These are phyloP conservation scores for Microhierax caerulescens DNA, from an alignment of 2,797 vertebrate species.

Conservation along the genomic window DNA sequence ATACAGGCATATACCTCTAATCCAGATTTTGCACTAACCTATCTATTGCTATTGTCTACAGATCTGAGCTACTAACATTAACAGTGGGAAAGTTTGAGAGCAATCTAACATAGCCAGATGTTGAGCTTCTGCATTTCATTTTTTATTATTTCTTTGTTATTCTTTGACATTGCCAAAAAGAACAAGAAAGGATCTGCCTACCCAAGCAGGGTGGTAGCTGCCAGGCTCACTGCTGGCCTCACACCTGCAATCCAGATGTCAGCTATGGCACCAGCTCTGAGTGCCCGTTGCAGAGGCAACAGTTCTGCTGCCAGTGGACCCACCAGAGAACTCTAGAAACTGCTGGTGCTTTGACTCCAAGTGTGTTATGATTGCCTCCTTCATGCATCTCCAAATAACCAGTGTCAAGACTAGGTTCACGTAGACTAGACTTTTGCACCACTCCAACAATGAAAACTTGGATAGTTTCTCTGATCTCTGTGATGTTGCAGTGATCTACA, in stretches of 20 bases:
- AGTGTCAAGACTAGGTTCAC: neutral
- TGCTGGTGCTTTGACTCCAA: neutral
- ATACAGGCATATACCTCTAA: neutral
- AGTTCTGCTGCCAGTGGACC: neutral
- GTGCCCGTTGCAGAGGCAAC: neutral
- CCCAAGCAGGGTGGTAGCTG: neutral
- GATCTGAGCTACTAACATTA: neutral
- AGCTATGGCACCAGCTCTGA: neutral
- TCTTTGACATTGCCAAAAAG: neutral
- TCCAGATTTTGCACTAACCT: neutral
- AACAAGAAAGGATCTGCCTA: neutral
- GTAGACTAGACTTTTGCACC: neutral
- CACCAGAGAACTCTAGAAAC: neutral
- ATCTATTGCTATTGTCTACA: neutral
- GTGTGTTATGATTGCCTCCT: neutral
- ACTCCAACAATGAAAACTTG: neutral
- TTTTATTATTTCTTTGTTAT: slow-evolving; percentile 19
- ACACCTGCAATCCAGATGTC: neutral
- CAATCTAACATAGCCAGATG: neutral
- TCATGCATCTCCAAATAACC: neutral
- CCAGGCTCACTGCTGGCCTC: neutral
- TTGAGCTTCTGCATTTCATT: neutral
- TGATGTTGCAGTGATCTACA: neutral
- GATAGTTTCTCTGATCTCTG: neutral
- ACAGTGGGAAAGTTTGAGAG: neutral